phyloP scores from a whole-genome alignment of 2,113 vertebrate species.

The Dasypus novemcinctus region DNA sequence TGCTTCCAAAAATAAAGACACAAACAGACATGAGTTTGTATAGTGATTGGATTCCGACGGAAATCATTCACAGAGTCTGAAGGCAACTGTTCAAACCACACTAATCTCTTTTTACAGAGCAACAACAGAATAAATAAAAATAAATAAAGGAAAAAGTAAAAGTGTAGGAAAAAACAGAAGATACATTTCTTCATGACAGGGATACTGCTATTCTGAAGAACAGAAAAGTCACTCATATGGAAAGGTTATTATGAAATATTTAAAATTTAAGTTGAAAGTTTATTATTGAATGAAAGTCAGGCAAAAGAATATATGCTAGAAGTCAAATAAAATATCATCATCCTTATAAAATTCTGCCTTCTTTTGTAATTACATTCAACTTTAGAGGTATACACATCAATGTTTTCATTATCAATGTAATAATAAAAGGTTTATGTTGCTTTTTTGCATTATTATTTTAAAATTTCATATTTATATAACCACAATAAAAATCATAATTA shows the following conservation, averaged over 20 bases:
- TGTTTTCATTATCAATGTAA: background rate
- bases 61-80: background rate
- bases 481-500: background rate
- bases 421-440: slow-evolving; percentile 37
- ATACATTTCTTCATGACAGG: background rate
- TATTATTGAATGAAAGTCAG: background rate
- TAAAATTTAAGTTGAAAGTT: background rate
- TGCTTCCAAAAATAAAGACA: background rate
- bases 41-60: background rate
- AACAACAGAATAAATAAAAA: background rate
- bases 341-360: background rate
- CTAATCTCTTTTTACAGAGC: background rate
- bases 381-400: background rate
- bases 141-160: background rate
- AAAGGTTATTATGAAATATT: background rate
- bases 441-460: slow-evolving; percentile 29
- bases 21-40: background rate
- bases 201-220: background rate
- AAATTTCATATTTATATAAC: slow-evolving; percentile 8
- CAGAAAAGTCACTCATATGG: background rate
- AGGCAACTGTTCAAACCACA: background rate
- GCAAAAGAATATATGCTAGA: background rate
- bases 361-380: background rate
- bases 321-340: background rate
- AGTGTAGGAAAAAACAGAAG: background rate